phyloP scores from a whole-genome alignment of 2,113 vertebrate genomes.

The Damaliscus lunatus region DNA sequence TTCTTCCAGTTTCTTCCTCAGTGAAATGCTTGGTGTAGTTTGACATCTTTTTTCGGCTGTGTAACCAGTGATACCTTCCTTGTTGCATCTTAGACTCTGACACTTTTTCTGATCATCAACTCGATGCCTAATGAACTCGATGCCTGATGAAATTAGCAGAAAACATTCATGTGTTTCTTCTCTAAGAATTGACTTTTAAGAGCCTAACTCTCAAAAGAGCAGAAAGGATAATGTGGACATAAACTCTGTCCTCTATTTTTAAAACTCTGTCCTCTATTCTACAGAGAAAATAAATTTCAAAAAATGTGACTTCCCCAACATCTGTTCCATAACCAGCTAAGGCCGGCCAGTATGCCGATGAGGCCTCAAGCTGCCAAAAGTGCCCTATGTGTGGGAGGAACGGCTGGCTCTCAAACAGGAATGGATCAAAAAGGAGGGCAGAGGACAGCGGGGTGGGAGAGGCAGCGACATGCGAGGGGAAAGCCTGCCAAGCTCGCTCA shows the following conservation, averaged over 20 bases:
- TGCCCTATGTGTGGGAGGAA: neutral
- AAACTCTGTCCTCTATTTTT: neutral
- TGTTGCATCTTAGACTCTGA: neutral
- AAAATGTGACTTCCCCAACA: constrained; percentile 48
- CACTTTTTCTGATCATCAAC: neutral
- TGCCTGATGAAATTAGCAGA: neutral
- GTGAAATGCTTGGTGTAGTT: neutral
- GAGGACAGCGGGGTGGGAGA: constrained; percentile 22
- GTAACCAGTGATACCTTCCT: neutral
- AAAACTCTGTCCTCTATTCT: neutral
- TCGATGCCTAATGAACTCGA: neutral
- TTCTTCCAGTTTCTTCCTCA: neutral
- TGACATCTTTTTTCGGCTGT: neutral
- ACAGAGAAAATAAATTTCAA: constrained; percentile 35
- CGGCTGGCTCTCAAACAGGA: neutral
- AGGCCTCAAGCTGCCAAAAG: neutral
- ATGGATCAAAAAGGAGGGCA: neutral
- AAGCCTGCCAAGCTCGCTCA: neutral
- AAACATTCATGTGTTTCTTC: neutral
- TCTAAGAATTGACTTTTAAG: neutral
- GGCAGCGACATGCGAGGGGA: neutral
- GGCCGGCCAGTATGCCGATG: neutral
- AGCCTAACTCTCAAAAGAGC: neutral
- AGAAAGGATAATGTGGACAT: constrained; percentile 3
- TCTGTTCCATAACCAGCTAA: neutral